Conservation (phyloP, 1,140 invertebrate species). For the Zophobas morio region DNA sequence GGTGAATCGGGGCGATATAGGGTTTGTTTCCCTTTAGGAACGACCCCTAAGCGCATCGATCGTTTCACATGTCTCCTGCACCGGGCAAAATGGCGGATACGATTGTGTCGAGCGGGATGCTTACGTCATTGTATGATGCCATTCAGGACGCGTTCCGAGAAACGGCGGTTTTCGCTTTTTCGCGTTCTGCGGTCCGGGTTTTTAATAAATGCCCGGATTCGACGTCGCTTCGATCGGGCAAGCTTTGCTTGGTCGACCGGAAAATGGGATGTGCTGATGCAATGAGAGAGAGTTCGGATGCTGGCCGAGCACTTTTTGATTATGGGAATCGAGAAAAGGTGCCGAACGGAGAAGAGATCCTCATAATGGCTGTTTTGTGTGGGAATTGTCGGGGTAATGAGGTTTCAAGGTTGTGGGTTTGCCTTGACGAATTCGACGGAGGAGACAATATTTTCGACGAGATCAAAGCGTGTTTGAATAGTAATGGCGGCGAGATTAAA, state of each 20-base stretch:
- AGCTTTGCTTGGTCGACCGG: constrained; percentile 2
- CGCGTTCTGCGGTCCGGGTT: background rate
- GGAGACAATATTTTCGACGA: too few relatives aligned
- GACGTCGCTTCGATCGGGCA: background rate
- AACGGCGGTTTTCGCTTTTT: background rate
- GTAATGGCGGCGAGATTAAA: too few relatives aligned
- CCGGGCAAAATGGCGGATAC: constrained; percentile 53
- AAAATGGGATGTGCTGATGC: background rate
- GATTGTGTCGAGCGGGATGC: constrained; percentile 40
- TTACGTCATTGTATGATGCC: constrained; percentile 29
- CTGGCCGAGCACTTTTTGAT: background rate
- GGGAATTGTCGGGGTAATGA: too few relatives aligned
- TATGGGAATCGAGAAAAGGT: too few relatives aligned
- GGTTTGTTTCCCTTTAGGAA: constrained; percentile 41
- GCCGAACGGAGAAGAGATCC: too few relatives aligned
- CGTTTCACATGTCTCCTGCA: constrained; percentile 51
- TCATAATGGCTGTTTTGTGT: too few relatives aligned
- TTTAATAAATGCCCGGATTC: background rate
- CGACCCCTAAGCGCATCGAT: constrained; percentile 49
- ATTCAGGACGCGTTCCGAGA: constrained; percentile 1
- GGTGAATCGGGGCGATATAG: constrained; percentile 27
- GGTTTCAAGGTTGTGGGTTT: too few relatives aligned
- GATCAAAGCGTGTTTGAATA: too few relatives aligned
- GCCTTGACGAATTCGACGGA: too few relatives aligned
- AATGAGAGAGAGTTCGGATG: background rate